Evolutionary conservation across 2,113 vertebrate species (phyloP), one percentile per base, ranked within the genome.

Genomic region (Syngnathus floridae): DNA sequence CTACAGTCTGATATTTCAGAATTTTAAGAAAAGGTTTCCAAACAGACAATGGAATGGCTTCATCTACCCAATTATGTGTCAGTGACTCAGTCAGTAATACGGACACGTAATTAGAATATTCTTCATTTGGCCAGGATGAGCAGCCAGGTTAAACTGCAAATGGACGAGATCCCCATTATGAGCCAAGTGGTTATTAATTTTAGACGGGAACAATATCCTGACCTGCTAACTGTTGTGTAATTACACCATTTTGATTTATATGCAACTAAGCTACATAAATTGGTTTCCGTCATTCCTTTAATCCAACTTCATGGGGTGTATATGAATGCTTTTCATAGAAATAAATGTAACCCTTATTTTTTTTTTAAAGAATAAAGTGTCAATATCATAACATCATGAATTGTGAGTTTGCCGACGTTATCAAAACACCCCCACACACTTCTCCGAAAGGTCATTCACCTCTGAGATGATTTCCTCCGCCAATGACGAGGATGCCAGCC

Each of bases 241-340:
- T 69, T 61, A 46, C 52, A 21, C 56, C 45, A 17, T 82, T 82
- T 70, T 69, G 26, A 66, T 84, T 79, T 83, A 60, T 57, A 77
- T 62, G 69, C 40, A 36, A 85, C 74, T 77, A 65, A 1, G 58
- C 80, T 75, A 67, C 62, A 72, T 80, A 74, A 73, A 74, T 69
- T n/a, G 57, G 63, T 70, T 80, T 59, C 41, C 17, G 21, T 61
- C 51, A 35, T 35, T 17, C 31, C 26, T 63, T 74, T 82, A 72
- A 88, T 81, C 82, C 67, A 46, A n/a, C 83, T 84, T 74, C 52
- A 73, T 75, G 66, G 0, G 54, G 16, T 56, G 26, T 6, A 35
- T 31, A 35, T 3, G 31, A 56, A 35, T 56, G 13, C 6, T 56
- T 49, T 56, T 56, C 5, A 11, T 17, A 35, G 26, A 14, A 5